Base-by-base conservation (phyloP, 64 coral and sea anemone genomes). In the Catalaphyllia jardinei region DNA sequence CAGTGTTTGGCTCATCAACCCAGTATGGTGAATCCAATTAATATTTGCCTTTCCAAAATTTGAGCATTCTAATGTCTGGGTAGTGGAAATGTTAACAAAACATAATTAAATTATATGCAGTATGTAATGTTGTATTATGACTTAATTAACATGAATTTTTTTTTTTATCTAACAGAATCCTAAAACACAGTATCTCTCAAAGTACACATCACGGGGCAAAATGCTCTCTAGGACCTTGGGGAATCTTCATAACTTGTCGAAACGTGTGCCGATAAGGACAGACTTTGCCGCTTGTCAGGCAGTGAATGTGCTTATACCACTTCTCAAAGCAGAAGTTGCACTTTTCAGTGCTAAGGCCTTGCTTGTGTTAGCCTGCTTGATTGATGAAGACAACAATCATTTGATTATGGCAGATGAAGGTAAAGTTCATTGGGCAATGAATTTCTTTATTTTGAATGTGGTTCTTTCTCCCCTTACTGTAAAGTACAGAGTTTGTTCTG, bases 361-460 rank as follows among this genome's bases (percentile, higher is more conserved):
- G 31, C 89, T 96, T 89, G 27, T 86, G 38, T 86, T 96, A 19
- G 94, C 94, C 24, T 96, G 93, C 39, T 67, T 96, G 9, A 93
- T 89, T 39, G 94, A 96, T 73, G 94, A 96, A 63, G 79, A 89
- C 9, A 96, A 96, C 57, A 93, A 96, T 60, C 78, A 96, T 46
- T 62, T 96, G 20, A 96, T 96, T 33, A 96, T 93, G 91, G 71
- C 91, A 18, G 90, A 90, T 81, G 59, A 77, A 90, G 91, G 94
- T 96, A 90, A n/a, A 33, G 38, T 42, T 20, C 10, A 27, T 9
- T 69, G 22, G 10, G 6, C 25, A 69, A 25, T 10, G 1, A 57
- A 57, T 57, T 10, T 57, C n/a, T 57, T 14, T 1, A 57, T 57
- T 57, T 57, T 14, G 15, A 57, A 57, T 57, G 54, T 57, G 54